These are phyloP conservation scores for Stichopus chloronotus DNA, from an alignment of 35 echinoderm and acorn worm genomes.

Conservation along the genomic window DNA sequence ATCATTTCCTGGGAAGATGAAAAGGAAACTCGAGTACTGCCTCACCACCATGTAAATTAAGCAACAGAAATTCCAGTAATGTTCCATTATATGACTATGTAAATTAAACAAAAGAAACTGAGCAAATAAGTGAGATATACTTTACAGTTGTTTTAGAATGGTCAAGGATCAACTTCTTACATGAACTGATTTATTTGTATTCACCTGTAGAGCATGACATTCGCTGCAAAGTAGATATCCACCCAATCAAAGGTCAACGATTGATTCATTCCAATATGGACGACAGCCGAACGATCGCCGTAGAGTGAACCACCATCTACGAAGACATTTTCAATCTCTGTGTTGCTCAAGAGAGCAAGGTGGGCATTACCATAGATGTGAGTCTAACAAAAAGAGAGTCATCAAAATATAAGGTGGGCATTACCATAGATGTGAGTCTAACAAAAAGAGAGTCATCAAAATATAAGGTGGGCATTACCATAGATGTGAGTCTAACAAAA, in stretches of 20 bases:
- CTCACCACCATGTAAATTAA: too few species aligned
- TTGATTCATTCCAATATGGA: constrained; percentile 84
- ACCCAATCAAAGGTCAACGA: constrained; percentile 74
- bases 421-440: too few species aligned
- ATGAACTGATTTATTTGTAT: background rate
- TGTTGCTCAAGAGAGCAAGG: constrained; percentile 79
- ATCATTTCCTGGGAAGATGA: too few species aligned
- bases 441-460: too few species aligned
- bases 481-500: constrained; percentile 70
- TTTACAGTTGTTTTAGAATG: too few species aligned
- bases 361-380: constrained; percentile 85
- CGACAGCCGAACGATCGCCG: constrained; percentile 81
- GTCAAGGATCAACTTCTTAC: too few species aligned
- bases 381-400: constrained; percentile 51
- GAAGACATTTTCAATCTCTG: constrained; percentile 39
- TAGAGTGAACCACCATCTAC: constrained; percentile 68
- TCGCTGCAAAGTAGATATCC: constrained; percentile 86
- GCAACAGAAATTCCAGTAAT: too few species aligned
- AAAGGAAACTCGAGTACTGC: too few species aligned
- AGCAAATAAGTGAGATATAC: too few species aligned
- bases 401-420: background rate
- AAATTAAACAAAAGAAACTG: too few species aligned
- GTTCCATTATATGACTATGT: too few species aligned
- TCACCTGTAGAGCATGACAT: constrained; percentile 83
- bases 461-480: constrained; percentile 74